Evolutionary conservation across 37 sponge, comb jelly and placozoan species (phyloP).

Genomic region (Hormiphora californensis): DNA sequence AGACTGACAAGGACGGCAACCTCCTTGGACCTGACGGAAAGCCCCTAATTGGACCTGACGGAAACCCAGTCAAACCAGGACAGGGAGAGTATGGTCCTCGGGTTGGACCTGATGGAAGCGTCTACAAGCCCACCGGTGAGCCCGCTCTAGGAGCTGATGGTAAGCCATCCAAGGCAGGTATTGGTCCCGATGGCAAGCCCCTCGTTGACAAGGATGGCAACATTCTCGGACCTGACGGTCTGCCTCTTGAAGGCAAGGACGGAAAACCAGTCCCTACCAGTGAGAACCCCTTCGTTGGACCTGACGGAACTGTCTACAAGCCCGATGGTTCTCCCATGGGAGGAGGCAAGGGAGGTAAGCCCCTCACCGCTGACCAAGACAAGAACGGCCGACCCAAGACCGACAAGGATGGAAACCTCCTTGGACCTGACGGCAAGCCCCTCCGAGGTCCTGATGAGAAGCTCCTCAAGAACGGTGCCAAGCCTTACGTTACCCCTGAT

Average conservation of each 20-base stretch:
- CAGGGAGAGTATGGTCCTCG: conserved; percentile 35
- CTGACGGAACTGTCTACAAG: conserved; percentile 51
- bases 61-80: conserved; percentile 27
- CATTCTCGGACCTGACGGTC: conserved; percentile 35
- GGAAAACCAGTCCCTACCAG: conserved; percentile 23
- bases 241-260: conserved; percentile 9
- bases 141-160: conserved; percentile 10
- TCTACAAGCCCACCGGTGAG: conserved; percentile 36
- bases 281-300: conserved; percentile 41
- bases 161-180: conserved; percentile 35
- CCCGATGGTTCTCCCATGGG: conserved; percentile 49
- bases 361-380: conserved; percentile 34
- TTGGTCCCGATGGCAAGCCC: conserved; percentile 12
- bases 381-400: conserved; percentile 32
- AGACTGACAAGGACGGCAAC: conserved; percentile 18
- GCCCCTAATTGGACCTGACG: conserved; percentile 40
- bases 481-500: conserved; percentile 51
- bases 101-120: conserved; percentile 50
- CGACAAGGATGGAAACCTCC: conserved; percentile 45
- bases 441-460: conserved; percentile 45
- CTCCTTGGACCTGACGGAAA: conserved; percentile 28
- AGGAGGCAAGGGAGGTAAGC: conserved; percentile 50
- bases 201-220: conserved; percentile 39
- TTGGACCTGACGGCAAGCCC: conserved; percentile 50
- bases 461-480: conserved; percentile 25